Conservation (phyloP, 2,113 vertebrate species). For the Oxyruncus cristatus region DNA sequence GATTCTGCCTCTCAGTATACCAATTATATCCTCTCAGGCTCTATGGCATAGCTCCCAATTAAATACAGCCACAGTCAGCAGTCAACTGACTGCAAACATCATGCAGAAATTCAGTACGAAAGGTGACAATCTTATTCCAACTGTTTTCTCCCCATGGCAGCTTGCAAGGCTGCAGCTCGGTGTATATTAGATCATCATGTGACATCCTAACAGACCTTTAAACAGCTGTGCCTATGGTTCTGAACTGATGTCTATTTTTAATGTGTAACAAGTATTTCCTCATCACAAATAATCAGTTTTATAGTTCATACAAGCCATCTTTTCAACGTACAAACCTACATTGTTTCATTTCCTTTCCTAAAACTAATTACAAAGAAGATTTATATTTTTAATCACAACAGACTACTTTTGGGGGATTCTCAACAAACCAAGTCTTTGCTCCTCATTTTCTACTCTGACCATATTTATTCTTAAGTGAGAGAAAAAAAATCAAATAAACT, state of each 20-base stretch:
- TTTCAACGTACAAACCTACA: not conserved
- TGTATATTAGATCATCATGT: not conserved
- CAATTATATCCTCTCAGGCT: not conserved
- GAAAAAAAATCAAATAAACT: not conserved
- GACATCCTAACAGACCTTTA: not conserved
- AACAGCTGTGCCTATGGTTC: not conserved
- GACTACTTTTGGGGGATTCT: not conserved
- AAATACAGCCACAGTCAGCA: not conserved
- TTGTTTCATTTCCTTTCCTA: not conserved
- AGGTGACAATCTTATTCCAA: not conserved
- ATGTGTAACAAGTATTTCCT: not conserved
- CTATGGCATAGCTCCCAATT: not conserved
- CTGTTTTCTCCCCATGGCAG: not conserved
- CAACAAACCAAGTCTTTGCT: not conserved
- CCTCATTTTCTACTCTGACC: not conserved
- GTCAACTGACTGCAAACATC: not conserved
- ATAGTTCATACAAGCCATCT: not conserved
- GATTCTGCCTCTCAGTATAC: not conserved
- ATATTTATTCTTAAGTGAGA: not conserved
- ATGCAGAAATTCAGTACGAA: not conserved
- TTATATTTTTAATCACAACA: not conserved
- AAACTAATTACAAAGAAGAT: not conserved
- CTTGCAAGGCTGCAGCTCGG: not conserved
- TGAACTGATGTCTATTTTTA: not conserved
- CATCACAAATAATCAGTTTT: not conserved